These are phyloP conservation scores for Leiothrix lutea DNA, from an alignment of 2,113 vertebrate species.

Conservation along the genomic window DNA sequence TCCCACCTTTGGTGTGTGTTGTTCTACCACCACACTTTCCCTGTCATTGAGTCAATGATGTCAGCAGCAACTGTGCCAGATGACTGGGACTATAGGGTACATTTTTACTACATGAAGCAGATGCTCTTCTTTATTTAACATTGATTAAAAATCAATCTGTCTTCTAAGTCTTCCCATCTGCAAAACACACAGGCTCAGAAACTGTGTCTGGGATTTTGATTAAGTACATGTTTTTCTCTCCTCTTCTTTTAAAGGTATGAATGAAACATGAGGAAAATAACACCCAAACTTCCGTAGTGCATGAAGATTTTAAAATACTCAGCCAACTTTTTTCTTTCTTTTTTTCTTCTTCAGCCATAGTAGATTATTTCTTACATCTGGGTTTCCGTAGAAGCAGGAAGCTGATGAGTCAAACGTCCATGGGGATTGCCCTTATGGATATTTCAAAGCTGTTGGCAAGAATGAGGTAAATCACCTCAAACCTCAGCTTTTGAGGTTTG, in stretches of 20 bases:
- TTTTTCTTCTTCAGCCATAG: not conserved
- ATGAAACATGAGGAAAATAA: slow-evolving; percentile 28
- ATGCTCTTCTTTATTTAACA: not conserved
- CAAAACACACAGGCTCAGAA: slow-evolving; percentile 30
- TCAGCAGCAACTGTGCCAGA: not conserved
- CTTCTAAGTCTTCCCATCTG: slow-evolving; percentile 38
- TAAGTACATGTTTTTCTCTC: slow-evolving; percentile 9
- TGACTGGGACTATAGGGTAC: not conserved
- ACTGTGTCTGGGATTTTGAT: not conserved
- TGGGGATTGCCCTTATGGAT: not conserved
- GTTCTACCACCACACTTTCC: not conserved
- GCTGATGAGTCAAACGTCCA: not conserved
- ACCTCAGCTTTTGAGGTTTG: not conserved
- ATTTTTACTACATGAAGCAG: slow-evolving; percentile 14
- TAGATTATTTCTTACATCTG: not conserved
- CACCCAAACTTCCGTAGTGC: not conserved
- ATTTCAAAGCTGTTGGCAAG: not conserved
- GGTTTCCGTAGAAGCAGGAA: slow-evolving; percentile 1
- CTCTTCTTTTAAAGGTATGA: slow-evolving; percentile 37
- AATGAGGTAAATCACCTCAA: not conserved
- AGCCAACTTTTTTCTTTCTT: not conserved
- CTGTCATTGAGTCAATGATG: not conserved
- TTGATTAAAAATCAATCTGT: slow-evolving; percentile 18
- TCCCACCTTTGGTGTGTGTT: not conserved
- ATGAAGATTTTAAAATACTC: not conserved